Percentiles rank a stretch among this genome's conserved stretches.
Evolutionary conservation across 2,888 invertebrate species (phyloP).

Genomic region (Tribolium freemani): DNA sequence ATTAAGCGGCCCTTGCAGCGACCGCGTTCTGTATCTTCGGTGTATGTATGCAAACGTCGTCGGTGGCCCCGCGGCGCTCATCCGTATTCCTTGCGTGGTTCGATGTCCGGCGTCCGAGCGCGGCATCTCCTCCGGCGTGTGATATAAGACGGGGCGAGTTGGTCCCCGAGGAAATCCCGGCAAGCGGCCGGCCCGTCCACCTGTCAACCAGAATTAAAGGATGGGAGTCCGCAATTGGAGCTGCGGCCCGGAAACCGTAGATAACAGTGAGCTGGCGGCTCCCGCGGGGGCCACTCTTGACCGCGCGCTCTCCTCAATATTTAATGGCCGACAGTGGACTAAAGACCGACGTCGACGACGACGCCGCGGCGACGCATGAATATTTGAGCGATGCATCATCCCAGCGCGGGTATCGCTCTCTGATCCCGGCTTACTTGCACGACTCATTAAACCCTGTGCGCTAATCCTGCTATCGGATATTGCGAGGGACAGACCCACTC

Average conservation of each 20-base stretch:
- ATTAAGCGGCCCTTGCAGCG: no score
- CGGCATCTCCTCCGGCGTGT: constrained; percentile 47
- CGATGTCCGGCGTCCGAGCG: constrained; percentile 32
- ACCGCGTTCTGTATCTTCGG: constrained; percentile 60
- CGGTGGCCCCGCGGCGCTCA: constrained; percentile 71
- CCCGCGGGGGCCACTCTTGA: constrained; percentile 63
- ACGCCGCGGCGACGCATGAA: constrained; percentile 61
- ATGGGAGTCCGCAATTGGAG: constrained; percentile 67
- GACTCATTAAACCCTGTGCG: constrained; percentile 70
- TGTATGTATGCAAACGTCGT: constrained; percentile 70
- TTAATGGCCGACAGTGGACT: constrained; percentile 59
- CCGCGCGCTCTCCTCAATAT: constrained; percentile 62
- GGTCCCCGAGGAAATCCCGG: constrained; percentile 65
- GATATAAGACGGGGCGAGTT: constrained; percentile 63
- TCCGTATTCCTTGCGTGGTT: constrained; percentile 63
- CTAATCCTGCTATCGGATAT: constrained; percentile 69
- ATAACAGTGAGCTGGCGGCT: constrained; percentile 63
- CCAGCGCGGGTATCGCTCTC: constrained; percentile 64
- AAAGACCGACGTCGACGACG: constrained; percentile 38
- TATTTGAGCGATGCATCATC: constrained; percentile 66
- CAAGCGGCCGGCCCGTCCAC: constrained; percentile 66
- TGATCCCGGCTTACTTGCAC: constrained; percentile 70
- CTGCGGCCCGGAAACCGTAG: constrained; percentile 63
- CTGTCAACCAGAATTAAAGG: constrained; percentile 74
- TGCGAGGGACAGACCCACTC: constrained; percentile 58